These are phyloP conservation scores for Trypoxylon attenuatum DNA, from an alignment of 2,888 invertebrate species.

Conservation along the genomic window DNA sequence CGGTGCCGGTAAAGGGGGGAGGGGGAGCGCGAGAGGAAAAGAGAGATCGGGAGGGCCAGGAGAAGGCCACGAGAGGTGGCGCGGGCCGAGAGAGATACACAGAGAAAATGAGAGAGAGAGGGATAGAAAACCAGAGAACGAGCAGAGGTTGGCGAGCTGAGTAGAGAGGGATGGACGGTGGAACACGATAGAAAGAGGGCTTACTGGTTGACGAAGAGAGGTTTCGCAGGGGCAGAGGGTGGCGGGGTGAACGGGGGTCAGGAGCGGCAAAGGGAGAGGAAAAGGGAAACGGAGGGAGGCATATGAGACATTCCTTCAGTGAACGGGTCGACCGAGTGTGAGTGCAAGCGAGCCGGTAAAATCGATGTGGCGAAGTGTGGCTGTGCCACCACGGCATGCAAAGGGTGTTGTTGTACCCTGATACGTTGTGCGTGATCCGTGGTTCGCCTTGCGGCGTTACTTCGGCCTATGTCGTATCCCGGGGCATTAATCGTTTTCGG, in stretches of 20 bases:
- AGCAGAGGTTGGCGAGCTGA: slow-evolving; percentile 14
- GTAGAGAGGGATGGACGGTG: slow-evolving; percentile 41
- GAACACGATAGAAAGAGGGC: slow-evolving; percentile 46
- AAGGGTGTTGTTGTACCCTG: slow-evolving; percentile 57
- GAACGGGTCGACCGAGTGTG: slow-evolving; percentile 61
- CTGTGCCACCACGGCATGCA: slow-evolving; percentile 56
- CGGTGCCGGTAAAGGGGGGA: slow-evolving; percentile 12
- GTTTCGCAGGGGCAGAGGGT: slow-evolving; percentile 29
- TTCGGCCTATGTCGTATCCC: slow-evolving; percentile 19
- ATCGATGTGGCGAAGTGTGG: slow-evolving; percentile 74
- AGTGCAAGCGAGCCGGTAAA: slow-evolving; percentile 70
- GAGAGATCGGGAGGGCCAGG: slow-evolving; percentile 27
- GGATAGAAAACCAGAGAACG: slow-evolving; percentile 34
- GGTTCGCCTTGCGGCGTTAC: slow-evolving; percentile 48
- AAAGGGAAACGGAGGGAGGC: slow-evolving; percentile 48
- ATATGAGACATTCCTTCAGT: slow-evolving; percentile 69
- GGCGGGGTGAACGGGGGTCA: slow-evolving; percentile 11
- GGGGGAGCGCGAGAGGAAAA: slow-evolving; percentile 18
- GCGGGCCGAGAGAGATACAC: neutral
- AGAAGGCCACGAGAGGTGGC: slow-evolving; percentile 22
- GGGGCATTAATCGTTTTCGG: slow-evolving; percentile 2
- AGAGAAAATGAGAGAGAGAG: slow-evolving; percentile 10
- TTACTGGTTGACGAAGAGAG: slow-evolving; percentile 47
- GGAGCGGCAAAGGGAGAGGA: slow-evolving; percentile 39
- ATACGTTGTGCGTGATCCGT: slow-evolving; percentile 46